Conservation (phyloP, 2,113 vertebrate species). For the Macrotus californicus region DNA sequence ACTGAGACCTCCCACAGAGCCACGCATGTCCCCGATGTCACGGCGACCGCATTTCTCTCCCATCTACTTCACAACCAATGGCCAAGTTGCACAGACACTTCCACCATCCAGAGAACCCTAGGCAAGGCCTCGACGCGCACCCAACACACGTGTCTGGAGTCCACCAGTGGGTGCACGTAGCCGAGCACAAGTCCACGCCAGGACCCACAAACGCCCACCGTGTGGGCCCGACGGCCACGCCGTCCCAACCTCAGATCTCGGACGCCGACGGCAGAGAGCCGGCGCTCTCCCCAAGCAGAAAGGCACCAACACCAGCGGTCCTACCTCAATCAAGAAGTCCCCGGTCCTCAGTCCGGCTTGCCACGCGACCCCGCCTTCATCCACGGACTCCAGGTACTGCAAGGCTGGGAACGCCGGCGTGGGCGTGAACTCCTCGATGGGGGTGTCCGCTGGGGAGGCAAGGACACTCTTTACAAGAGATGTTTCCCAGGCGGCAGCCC, state of each 20-base stretch:
- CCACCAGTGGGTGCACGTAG: rapidly evolving
- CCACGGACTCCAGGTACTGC: conserved; percentile 99
- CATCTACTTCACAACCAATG: background rate
- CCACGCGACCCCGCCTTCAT: conserved; percentile 98
- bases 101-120: background rate
- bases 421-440: conserved; percentile 98
- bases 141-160: rapidly evolving
- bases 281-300: conserved; percentile 32
- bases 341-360: conserved; percentile 96
- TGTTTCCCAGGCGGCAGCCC: background rate
- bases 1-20: background rate
- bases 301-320: conserved; percentile 46
- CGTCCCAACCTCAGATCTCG: background rate
- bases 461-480: conserved; percentile 27
- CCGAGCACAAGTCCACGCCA: rapidly evolving
- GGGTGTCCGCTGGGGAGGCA: conserved; percentile 91
- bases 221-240: rapidly evolving
- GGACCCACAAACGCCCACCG: background rate
- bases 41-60: background rate
- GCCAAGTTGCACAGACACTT: background rate
- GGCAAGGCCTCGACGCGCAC: background rate
- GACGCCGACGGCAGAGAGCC: background rate
- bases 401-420: conserved; percentile 97
- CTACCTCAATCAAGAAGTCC: conserved; percentile 98
- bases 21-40: rapidly evolving